Conservation (phyloP, 23 tunicate genomes). For the Clavelina lepadiformis region DNA sequence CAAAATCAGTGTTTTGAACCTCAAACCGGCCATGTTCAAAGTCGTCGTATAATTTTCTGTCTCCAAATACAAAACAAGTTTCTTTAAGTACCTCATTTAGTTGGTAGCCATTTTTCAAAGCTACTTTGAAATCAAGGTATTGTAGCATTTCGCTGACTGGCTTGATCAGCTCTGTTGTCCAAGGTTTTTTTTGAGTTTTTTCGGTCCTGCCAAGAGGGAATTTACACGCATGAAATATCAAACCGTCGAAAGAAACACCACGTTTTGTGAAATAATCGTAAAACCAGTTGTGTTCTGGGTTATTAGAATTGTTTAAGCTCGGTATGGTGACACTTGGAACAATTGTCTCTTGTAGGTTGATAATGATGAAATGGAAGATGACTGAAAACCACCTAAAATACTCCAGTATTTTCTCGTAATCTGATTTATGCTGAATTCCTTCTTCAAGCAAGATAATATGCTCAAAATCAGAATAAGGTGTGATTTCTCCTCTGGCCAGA, state of each 20-base stretch:
- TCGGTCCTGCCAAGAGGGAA: conserved; percentile 48
- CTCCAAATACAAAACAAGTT: conserved; percentile 23
- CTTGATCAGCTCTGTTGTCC: conserved; percentile 41
- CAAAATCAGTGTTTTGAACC: background rate
- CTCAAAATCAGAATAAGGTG: conserved; percentile 45
- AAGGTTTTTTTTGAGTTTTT: conserved; percentile 15
- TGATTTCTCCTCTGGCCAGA: conserved; percentile 38
- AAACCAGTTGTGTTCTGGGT: conserved; percentile 24
- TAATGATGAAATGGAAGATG: conserved; percentile 25
- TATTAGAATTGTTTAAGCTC: conserved; percentile 8
- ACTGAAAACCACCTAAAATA: conserved; percentile 58
- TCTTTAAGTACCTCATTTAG: conserved; percentile 14
- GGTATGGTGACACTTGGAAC: conserved; percentile 18
- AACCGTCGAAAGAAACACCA: conserved; percentile 47
- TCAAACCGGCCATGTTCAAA: background rate
- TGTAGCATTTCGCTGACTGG: conserved; percentile 38
- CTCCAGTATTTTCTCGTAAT: conserved; percentile 15
- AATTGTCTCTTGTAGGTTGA: conserved; percentile 36
- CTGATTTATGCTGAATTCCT: conserved; percentile 13
- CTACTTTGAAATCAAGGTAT: conserved; percentile 1
- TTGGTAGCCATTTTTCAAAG: conserved; percentile 9
- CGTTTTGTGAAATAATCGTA: conserved; percentile 33
- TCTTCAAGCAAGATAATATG: conserved; percentile 35
- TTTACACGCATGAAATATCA: conserved; percentile 36
- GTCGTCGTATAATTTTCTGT: background rate